Evolutionary conservation across 2,113 vertebrate species (phyloP).

Genomic region (Thunnus maccoyii): DNA sequence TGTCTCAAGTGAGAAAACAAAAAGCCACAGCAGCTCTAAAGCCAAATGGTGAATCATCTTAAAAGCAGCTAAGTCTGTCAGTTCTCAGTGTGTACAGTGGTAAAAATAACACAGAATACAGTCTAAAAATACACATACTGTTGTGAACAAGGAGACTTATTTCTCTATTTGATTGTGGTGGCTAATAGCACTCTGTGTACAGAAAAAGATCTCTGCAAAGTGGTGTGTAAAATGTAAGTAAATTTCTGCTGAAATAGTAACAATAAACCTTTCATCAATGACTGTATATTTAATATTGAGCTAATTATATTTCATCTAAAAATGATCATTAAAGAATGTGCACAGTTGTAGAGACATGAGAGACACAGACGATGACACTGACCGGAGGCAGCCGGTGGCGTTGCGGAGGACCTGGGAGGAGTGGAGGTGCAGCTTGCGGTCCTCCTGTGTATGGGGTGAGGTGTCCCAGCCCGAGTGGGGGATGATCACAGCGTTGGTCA

Average conservation of each 20-base stretch:
- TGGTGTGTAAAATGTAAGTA: neutral
- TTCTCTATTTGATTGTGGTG: neutral
- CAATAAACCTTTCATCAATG: neutral
- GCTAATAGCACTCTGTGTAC: neutral
- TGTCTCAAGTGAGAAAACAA: constrained; percentile 53
- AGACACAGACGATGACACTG: constrained; percentile 65
- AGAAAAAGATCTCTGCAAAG: neutral
- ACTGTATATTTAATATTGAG: neutral
- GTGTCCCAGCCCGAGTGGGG: constrained; percentile 99
- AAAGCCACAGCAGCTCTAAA: constrained; percentile 36
- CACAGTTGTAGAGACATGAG: neutral
- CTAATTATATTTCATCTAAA: neutral
- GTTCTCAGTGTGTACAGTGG: constrained; percentile 20
- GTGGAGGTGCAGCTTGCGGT: constrained; percentile 96
- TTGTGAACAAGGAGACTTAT: constrained; percentile 24
- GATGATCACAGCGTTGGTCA: constrained; percentile 98
- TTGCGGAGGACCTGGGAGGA: constrained; percentile 99
- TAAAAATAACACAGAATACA: constrained; percentile 53
- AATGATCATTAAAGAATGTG: neutral
- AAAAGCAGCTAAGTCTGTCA: constrained; percentile 48
- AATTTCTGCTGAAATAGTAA: neutral
- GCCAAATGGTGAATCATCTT: constrained; percentile 65
- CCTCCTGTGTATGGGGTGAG: constrained; percentile 92
- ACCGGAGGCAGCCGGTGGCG: constrained; percentile 98
- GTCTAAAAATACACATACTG: constrained; percentile 48